Percentiles rank a stretch among this genome's conserved stretches.
phyloP scores from a whole-genome alignment of 2,888 invertebrate species.

The Sinopyrophorus schimmeli region DNA sequence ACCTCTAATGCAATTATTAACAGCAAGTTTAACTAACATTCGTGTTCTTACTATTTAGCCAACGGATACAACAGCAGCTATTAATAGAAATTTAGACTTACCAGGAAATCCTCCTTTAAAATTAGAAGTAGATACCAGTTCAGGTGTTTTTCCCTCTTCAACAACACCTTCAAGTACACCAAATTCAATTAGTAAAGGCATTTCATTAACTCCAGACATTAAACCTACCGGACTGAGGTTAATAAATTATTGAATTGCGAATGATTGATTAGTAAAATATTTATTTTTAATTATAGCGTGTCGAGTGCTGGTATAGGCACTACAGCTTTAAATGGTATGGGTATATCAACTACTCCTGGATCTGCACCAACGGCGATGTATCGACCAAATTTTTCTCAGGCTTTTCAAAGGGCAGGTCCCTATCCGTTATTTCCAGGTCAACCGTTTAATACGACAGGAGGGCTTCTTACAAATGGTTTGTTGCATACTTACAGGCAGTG shows the following conservation, averaged over 20 bases:
- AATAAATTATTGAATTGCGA: background rate
- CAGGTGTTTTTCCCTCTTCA: constrained; percentile 51
- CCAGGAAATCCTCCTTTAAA: constrained; percentile 50
- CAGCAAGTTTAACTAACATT: too few relatives aligned
- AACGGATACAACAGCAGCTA: constrained; percentile 64
- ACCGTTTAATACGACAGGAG: constrained; percentile 48
- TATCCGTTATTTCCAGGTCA: constrained; percentile 57
- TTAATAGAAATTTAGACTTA: constrained; percentile 54
- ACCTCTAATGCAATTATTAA: background rate
- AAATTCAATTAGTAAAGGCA: constrained; percentile 58
- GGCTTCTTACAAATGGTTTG: constrained; percentile 50
- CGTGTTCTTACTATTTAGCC: constrained; percentile 51
- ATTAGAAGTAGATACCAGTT: constrained; percentile 49
- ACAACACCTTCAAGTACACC: constrained; percentile 59
- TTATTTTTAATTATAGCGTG: constrained; percentile 41
- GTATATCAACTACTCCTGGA: constrained; percentile 55
- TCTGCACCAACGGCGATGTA: constrained; percentile 66
- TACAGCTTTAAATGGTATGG: constrained; percentile 52
- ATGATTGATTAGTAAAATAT: background rate
- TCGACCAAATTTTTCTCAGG: constrained; percentile 73
- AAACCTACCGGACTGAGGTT: constrained; percentile 54
- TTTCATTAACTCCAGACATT: constrained; percentile 51
- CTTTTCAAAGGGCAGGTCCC: constrained; percentile 66
- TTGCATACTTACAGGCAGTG: too few relatives aligned
- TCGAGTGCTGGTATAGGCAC: constrained; percentile 46